Percentiles rank a stretch among this genome's conserved stretches.
These are phyloP conservation scores for Macrophya alboannulata DNA, from an alignment of 2,888 invertebrate species.

Conservation along the genomic window DNA sequence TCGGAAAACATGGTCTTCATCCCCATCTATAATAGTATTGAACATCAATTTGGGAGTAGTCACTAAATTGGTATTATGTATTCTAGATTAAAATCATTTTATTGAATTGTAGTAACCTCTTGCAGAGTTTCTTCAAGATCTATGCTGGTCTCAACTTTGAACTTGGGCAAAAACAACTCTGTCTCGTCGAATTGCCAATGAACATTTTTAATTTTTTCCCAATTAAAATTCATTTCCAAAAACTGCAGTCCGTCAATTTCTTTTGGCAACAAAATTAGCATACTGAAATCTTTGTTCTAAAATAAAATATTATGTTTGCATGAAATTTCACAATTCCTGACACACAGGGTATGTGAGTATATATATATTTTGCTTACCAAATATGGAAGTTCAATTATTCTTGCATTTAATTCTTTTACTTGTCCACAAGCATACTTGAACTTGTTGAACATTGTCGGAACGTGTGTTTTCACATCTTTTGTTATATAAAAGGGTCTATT, in stretches of 20 bases:
- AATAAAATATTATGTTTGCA: slow-evolving; percentile 58
- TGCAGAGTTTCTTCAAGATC: slow-evolving; percentile 76
- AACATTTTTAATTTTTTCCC: slow-evolving; percentile 71
- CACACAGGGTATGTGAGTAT: background rate
- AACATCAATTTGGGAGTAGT: slow-evolving; percentile 20
- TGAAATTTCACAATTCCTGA: background rate
- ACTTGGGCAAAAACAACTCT: slow-evolving; percentile 80
- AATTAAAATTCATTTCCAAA: slow-evolving; percentile 78
- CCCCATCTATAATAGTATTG: slow-evolving; percentile 76
- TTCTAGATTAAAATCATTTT: background rate
- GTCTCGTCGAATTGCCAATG: slow-evolving; percentile 68
- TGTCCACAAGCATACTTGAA: slow-evolving; percentile 67
- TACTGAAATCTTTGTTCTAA: slow-evolving; percentile 74
- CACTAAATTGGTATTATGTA: background rate
- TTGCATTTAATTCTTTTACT: slow-evolving; percentile 71
- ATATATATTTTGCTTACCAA: slow-evolving; percentile 67
- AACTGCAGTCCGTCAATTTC: slow-evolving; percentile 74
- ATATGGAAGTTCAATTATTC: slow-evolving; percentile 79
- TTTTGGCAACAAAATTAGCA: slow-evolving; percentile 78
- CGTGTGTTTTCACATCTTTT: slow-evolving; percentile 67
- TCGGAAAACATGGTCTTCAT: slow-evolving; percentile 77
- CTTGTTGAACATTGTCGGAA: slow-evolving; percentile 68
- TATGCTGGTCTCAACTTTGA: slow-evolving; percentile 80
- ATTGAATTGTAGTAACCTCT: slow-evolving; percentile 70
- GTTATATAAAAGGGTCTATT: slow-evolving; percentile 75